phyloP scores from a whole-genome alignment of 2,888 invertebrate genomes.

The Nowickia ferox region DNA sequence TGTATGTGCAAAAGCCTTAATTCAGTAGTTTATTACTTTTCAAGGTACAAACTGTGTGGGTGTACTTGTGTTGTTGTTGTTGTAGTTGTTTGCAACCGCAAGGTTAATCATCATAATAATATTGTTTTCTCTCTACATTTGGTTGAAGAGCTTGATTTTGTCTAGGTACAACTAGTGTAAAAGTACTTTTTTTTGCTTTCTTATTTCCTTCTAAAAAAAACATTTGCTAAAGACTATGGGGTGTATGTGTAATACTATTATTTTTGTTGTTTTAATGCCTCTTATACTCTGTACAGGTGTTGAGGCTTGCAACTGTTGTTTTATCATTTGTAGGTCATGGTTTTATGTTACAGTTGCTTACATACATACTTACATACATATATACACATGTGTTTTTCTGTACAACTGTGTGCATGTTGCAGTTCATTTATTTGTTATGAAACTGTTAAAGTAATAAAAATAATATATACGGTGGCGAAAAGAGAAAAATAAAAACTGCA shows the following conservation, averaged over 20 bases:
- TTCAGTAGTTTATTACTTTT: constrained; percentile 57
- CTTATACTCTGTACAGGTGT: constrained; percentile 59
- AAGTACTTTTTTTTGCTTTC: constrained; percentile 10
- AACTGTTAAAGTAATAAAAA: constrained; percentile 48
- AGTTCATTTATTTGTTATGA: constrained; percentile 35
- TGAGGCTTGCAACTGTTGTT: constrained; percentile 53
- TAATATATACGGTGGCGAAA: constrained; percentile 11
- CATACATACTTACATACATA: not conserved
- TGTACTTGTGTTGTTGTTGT: constrained; percentile 33
- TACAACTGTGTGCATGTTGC: constrained; percentile 38
- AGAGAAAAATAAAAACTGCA: not conserved
- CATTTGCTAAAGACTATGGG: not conserved
- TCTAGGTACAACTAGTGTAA: constrained; percentile 42
- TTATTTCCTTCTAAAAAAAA: constrained; percentile 48
- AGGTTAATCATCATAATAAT: constrained; percentile 68
- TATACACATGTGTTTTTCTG: not conserved
- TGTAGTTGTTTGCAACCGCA: constrained; percentile 41
- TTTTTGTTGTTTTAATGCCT: constrained; percentile 21
- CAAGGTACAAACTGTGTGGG: constrained; percentile 57
- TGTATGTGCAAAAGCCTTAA: constrained; percentile 16
- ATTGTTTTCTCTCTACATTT: constrained; percentile 18
- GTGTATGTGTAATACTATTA: not conserved
- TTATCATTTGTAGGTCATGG: constrained; percentile 70
- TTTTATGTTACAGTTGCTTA: constrained; percentile 31
- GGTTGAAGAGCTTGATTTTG: constrained; percentile 50